Evolutionary conservation across 2,888 invertebrate species (phyloP).

Genomic region (Drosophila picticornis): DNA sequence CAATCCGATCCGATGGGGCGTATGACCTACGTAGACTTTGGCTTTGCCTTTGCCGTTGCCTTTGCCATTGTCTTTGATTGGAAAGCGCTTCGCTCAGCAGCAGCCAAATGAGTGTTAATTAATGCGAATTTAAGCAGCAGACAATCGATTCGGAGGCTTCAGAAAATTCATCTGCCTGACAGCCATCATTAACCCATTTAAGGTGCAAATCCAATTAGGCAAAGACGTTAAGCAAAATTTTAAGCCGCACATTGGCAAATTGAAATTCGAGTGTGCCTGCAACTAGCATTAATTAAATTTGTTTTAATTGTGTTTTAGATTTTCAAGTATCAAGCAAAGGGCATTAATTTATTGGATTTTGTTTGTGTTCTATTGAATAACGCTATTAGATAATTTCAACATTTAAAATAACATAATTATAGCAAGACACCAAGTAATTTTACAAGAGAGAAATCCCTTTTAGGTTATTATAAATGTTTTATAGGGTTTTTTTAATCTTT

Average conservation of each 20-base stretch:
- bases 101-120: constrained; percentile 69
- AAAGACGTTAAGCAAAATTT: constrained; percentile 35
- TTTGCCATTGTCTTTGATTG: constrained; percentile 43
- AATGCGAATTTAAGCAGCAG: constrained; percentile 68
- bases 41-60: background rate
- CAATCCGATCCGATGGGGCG: constrained; percentile 38
- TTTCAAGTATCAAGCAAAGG: constrained; percentile 6
- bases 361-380: no score
- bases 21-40: constrained; percentile 37
- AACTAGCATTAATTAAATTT: constrained; percentile 48
- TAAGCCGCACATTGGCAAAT: constrained; percentile 41
- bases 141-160: constrained; percentile 48
- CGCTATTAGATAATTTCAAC: no score
- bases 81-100: constrained; percentile 43
- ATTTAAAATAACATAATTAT: background rate
- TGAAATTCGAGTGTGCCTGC: constrained; percentile 36
- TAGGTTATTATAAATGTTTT: background rate
- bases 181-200: constrained; percentile 70
- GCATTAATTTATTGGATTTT: background rate
- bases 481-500: background rate
- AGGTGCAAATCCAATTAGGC: constrained; percentile 69
- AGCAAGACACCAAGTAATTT: background rate
- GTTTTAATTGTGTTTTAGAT: constrained; percentile 36
- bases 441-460: background rate
- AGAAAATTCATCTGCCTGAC: constrained; percentile 21